Conservation (phyloP, 2,113 vertebrate genomes). For the Nothobranchius furzeri region DNA sequence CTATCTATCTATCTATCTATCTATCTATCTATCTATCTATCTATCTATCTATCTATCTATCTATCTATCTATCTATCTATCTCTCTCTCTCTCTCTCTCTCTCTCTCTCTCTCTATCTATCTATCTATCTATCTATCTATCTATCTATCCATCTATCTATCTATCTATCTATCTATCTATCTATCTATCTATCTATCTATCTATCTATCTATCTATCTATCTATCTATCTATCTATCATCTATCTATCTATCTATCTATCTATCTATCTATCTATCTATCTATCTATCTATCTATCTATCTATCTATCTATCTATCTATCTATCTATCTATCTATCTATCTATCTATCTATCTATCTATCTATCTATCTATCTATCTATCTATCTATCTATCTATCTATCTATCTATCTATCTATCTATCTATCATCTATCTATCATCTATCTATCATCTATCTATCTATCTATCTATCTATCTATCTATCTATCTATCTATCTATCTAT, state of each 20-base stretch:
- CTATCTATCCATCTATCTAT: conserved; percentile 8
- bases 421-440: conserved; percentile 6
- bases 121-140: conserved; percentile 1
- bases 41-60: too few relatives aligned
- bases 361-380: too few relatives aligned
- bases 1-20: conserved; percentile 21
- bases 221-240: background rate
- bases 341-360: too few relatives aligned
- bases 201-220: background rate
- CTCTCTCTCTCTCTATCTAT: background rate
- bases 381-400: background rate
- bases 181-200: conserved; percentile 3
- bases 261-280: too few relatives aligned
- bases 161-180: conserved; percentile 3
- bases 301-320: too few relatives aligned
- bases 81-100: too few relatives aligned
- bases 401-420: conserved; percentile 4
- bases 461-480: background rate
- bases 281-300: conserved; percentile 6
- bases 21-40: too few relatives aligned
- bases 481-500: background rate
- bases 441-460: conserved; percentile 5
- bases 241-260: too few relatives aligned
- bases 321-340: too few relatives aligned
- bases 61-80: too few relatives aligned